Conservation (phyloP, 2,113 vertebrate genomes). For the Podilymbus podiceps region DNA sequence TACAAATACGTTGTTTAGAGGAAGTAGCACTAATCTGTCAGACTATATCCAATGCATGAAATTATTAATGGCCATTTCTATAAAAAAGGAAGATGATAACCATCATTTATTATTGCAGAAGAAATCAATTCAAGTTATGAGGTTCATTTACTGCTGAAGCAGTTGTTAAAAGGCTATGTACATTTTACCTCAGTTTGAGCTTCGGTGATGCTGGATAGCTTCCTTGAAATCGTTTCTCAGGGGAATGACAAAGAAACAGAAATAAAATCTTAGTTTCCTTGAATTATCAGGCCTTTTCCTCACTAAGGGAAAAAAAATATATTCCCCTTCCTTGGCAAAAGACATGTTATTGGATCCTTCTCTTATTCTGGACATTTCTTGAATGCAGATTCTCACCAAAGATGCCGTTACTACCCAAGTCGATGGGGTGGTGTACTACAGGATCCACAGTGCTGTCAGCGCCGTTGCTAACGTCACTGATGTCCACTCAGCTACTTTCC, state of each 20-base stretch:
- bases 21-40: background rate
- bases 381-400: constrained; percentile 85
- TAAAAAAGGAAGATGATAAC: background rate
- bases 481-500: constrained; percentile 84
- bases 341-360: background rate
- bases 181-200: background rate
- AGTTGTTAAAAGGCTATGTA: background rate
- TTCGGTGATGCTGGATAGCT: background rate
- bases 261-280: background rate
- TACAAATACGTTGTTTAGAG: background rate
- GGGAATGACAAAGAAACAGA: background rate
- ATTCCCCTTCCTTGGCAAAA: background rate
- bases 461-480: constrained; percentile 89
- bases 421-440: constrained; percentile 90
- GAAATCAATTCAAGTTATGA: background rate
- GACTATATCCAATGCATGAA: background rate
- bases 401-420: constrained; percentile 89
- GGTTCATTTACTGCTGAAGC: background rate
- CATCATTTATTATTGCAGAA: background rate
- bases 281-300: background rate
- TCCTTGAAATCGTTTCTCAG: background rate
- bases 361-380: background rate
- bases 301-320: background rate
- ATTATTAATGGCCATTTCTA: background rate
- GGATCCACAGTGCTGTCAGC: constrained; percentile 86